A percentile compares a stretch with the other conserved stretches of the same genome.
Conservation (phyloP, 2,888 invertebrate genomes). For the Salticus scenicus region DNA sequence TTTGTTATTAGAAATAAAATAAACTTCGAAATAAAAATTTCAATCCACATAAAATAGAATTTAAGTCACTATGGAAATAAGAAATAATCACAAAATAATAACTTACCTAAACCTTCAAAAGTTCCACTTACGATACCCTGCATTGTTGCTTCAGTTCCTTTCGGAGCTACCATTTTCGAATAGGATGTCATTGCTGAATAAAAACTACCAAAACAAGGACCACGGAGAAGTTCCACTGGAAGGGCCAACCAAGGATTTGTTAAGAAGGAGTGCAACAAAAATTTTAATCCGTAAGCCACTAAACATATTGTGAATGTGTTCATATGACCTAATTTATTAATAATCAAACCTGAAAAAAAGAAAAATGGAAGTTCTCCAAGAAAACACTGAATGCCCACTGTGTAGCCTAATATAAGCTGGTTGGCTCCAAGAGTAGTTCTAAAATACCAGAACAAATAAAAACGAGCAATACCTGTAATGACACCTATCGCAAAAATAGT, state of each 20-base stretch:
- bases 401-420: constrained; percentile 66
- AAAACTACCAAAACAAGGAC: constrained; percentile 90
- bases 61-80: too few species aligned
- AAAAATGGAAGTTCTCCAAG: constrained; percentile 72
- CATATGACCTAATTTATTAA: constrained; percentile 85
- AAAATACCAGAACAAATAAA: constrained; percentile 71
- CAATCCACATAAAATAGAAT: too few species aligned
- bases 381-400: constrained; percentile 69
- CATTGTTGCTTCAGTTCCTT: constrained; percentile 81
- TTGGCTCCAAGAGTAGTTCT: constrained; percentile 60
- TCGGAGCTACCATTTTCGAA: constrained; percentile 40
- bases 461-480: constrained; percentile 71
- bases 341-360: constrained; percentile 80
- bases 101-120: constrained; percentile 87
- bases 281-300: constrained; percentile 86
- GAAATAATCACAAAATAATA: too few species aligned
- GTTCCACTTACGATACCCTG: constrained; percentile 92
- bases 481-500: constrained; percentile 67
- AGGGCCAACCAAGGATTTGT: constrained; percentile 89
- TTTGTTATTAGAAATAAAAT: too few species aligned
- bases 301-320: constrained; percentile 89
- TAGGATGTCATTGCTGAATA: constrained; percentile 78
- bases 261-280: constrained; percentile 86
- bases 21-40: too few species aligned
- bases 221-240: constrained; percentile 89